These are phyloP conservation scores for Anguilla megastoma DNA, from an alignment of 2,797 vertebrate species.

Conservation along the genomic window DNA sequence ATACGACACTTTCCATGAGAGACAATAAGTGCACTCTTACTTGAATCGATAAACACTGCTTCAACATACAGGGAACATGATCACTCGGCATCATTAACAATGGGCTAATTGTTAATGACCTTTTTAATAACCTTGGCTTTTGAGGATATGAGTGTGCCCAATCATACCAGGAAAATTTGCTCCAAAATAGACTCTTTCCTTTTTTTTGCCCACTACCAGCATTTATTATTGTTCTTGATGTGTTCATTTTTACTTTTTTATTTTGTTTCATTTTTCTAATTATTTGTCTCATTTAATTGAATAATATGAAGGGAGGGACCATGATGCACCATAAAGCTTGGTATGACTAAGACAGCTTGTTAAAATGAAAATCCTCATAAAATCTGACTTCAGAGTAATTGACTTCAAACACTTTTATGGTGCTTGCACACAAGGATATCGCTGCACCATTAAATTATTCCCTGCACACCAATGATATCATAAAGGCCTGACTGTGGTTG, in stretches of 20 bases:
- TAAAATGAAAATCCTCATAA: background rate
- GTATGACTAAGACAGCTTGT: background rate
- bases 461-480: background rate
- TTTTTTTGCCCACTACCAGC: background rate
- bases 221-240: background rate
- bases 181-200: too few species aligned
- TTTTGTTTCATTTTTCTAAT: background rate
- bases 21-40: too few species aligned
- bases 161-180: too few species aligned
- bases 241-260: background rate
- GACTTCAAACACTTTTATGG: background rate
- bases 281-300: background rate
- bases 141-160: too few species aligned
- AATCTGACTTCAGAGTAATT: background rate
- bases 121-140: too few species aligned
- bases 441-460: background rate
- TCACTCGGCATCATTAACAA: too few species aligned
- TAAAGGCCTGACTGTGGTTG: background rate
- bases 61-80: too few species aligned
- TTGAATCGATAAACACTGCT: too few species aligned
- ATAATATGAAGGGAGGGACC: background rate
- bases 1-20: too few species aligned
- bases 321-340: background rate
- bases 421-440: background rate
- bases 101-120: too few species aligned